phyloP scores from a whole-genome alignment of 2,888 invertebrate species.

The Tipula helvola region DNA sequence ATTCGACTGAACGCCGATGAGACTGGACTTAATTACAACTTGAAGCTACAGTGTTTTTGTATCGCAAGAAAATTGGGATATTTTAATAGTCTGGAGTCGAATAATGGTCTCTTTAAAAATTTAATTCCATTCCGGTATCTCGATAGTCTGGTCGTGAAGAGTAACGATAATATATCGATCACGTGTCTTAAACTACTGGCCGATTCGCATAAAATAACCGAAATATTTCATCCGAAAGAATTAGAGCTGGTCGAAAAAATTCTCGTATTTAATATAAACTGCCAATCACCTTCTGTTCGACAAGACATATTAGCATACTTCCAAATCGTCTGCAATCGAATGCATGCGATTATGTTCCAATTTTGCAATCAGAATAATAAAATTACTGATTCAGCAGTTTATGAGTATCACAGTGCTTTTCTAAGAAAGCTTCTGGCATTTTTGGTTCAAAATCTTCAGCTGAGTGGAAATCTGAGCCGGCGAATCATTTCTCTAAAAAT shows the following conservation, averaged over 20 bases:
- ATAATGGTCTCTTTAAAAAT: conserved; percentile 39
- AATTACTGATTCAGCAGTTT: conserved; percentile 7
- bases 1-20: neutral
- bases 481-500: conserved; percentile 45
- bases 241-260: conserved; percentile 48
- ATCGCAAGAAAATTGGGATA: conserved; percentile 37
- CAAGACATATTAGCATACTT: conserved; percentile 54
- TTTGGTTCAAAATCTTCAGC: conserved; percentile 44
- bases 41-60: conserved; percentile 20
- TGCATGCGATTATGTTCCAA: conserved; percentile 35
- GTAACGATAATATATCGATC: conserved; percentile 47
- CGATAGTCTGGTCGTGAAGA: conserved; percentile 39
- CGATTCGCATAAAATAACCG: conserved; percentile 62
- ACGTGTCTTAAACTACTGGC: conserved; percentile 55
- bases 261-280: conserved; percentile 54
- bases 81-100: conserved; percentile 18
- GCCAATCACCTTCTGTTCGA: conserved; percentile 52
- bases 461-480: conserved; percentile 49
- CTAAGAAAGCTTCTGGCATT: conserved; percentile 37
- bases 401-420: conserved; percentile 36
- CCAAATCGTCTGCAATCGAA: conserved; percentile 47
- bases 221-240: conserved; percentile 47
- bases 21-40: neutral
- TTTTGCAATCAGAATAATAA: neutral
- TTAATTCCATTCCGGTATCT: conserved; percentile 41